Evolutionary conservation across 2,888 invertebrate genomes (phyloP), one percentile per base, ranked within the genome.

Genomic region (Clistopyga incitator): DNA sequence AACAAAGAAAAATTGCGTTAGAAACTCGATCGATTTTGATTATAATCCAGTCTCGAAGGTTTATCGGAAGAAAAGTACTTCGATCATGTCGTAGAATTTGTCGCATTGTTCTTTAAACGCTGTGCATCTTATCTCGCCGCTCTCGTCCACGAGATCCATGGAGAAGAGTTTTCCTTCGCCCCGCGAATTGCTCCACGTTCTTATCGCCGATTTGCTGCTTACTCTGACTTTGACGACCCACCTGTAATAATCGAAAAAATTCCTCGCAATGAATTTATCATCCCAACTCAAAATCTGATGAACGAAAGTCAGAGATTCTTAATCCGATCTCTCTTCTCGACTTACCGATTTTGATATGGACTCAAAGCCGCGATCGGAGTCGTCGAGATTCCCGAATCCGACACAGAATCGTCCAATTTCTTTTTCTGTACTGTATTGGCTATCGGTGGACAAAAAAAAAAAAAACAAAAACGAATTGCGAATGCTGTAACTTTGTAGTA

Each of bases 161-260:
- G 96, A 97, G 93, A 99, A 99, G 2, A 99, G 94, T 92, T 98
- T 98, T 0, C 99, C 99, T 93, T 98, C 98, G 0, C 99, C 98
- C 79, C 96, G 95, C 0, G 98, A 96, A 93, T 99, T 99, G 84
- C 96, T 97, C 98, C 98, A 99, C 0, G 96, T 96, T 80, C 97
- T 95, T 64, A 99, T 95, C 0, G 94, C 91, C 0, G 96, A 95
- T 92, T 99, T 99, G 88, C 95, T 96, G 81, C 96, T 97, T 0
- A 99, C 97, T 71, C 99, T 95, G 1, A 96, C 99, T 92, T 97
- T 97, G 81, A 99, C 97, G 2, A 97, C 96, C 98, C 99, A 99
- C 89, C 97, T 97, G 78, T 87, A 87, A 81, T 18, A 25, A 81
- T 78, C 47, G 68, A 76, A 52, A 52, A 67, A 8, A 10, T 38